Percentiles rank a stretch among this genome's conserved stretches.
phyloP scores from a whole-genome alignment of 2,113 vertebrate genomes.

The Barbus barbus region DNA sequence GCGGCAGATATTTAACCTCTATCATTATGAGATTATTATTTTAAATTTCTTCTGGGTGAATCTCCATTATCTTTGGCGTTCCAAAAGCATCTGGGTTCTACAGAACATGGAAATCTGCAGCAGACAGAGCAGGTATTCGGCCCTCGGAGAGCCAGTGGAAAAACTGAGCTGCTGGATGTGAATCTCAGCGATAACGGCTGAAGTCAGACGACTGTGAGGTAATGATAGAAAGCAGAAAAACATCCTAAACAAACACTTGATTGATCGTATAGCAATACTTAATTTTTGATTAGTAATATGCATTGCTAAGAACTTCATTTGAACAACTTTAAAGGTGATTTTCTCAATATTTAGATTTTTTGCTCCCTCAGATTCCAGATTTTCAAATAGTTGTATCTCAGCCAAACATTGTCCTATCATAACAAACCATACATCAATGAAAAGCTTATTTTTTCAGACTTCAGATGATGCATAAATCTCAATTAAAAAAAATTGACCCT shows the following conservation, averaged over 20 bases:
- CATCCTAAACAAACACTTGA: background rate
- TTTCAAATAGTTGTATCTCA: too few relatives aligned
- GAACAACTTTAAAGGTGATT: too few relatives aligned
- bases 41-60: background rate
- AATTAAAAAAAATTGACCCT: too few relatives aligned
- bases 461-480: too few relatives aligned
- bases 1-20: background rate
- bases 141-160: background rate
- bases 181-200: background rate
- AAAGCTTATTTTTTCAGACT: too few relatives aligned
- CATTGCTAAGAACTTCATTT: too few relatives aligned
- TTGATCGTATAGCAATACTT: too few relatives aligned
- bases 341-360: too few relatives aligned
- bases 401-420: too few relatives aligned
- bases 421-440: too few relatives aligned
- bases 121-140: background rate
- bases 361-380: too few relatives aligned
- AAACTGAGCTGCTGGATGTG: background rate
- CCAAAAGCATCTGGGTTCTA: background rate
- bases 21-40: background rate
- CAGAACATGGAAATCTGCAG: background rate
- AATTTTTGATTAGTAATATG: too few relatives aligned
- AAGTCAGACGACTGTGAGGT: background rate
- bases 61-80: background rate
- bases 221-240: conserved; percentile 2